A percentile compares a stretch with the other conserved stretches of the same genome.
phyloP scores from a whole-genome alignment of 2,113 vertebrate genomes.

The Pollimyrus isidori region DNA sequence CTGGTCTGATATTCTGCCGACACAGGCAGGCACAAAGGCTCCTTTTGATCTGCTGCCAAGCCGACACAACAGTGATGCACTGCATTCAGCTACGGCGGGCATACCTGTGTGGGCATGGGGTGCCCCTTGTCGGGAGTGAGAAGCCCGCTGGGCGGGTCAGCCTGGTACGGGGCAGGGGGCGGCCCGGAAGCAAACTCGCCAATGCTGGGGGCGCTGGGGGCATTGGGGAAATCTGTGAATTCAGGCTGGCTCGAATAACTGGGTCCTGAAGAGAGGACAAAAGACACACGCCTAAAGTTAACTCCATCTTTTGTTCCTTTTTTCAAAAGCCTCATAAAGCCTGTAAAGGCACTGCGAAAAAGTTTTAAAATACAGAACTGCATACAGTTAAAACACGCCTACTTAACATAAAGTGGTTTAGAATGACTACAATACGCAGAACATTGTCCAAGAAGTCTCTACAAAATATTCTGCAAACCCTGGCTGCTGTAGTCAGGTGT shows the following conservation, averaged over 20 bases:
- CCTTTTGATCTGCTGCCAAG: background rate
- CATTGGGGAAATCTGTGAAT: conserved; percentile 67
- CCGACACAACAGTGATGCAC: background rate
- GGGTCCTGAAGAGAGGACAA: conserved; percentile 53
- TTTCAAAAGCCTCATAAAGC: background rate
- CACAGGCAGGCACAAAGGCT: background rate
- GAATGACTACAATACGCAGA: background rate
- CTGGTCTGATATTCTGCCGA: background rate
- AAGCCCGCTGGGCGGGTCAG: conserved; percentile 67
- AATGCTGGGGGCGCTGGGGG: conserved; percentile 62
- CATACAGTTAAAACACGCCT: background rate
- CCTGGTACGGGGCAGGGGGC: conserved; percentile 61
- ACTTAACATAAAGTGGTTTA: background rate
- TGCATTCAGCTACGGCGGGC: background rate
- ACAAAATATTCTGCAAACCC: conserved; percentile 45
- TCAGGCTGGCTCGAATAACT: conserved; percentile 61
- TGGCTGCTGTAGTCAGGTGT: conserved; percentile 60
- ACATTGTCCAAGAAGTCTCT: background rate
- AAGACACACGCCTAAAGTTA: background rate
- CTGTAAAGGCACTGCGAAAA: background rate
- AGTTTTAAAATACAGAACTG: background rate
- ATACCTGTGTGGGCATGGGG: conserved; percentile 66
- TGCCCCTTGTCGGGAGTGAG: conserved; percentile 69
- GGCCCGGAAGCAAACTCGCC: conserved; percentile 66
- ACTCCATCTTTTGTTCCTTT: background rate